A percentile compares a stretch with the other conserved stretches of the same genome.
Evolutionary conservation across 2,888 invertebrate genomes (phyloP).

Genomic region (Rhodophaea formosa): DNA sequence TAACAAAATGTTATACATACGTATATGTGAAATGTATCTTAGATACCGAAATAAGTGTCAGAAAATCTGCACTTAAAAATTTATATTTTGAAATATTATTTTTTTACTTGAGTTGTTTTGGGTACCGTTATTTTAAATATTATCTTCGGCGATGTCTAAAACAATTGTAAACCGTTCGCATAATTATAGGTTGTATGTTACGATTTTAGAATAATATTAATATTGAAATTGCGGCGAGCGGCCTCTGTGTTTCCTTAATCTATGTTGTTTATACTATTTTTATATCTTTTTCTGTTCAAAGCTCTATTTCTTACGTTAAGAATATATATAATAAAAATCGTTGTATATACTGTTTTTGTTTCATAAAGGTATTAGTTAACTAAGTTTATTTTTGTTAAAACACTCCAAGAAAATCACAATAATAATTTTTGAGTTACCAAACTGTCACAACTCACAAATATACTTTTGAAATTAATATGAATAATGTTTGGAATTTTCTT

Average conservation of each 20-base stretch:
- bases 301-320: slow-evolving; percentile 32
- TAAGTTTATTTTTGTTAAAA: slow-evolving; percentile 44
- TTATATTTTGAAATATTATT: too few relatives aligned
- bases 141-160: slow-evolving; percentile 8
- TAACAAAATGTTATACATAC: too few relatives aligned
- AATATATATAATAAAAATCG: slow-evolving; percentile 33
- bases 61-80: too few relatives aligned
- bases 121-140: neutral
- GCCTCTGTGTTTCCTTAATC: slow-evolving; percentile 11
- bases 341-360: slow-evolving; percentile 38
- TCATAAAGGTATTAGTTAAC: slow-evolving; percentile 35
- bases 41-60: too few relatives aligned
- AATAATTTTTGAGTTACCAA: slow-evolving; percentile 21
- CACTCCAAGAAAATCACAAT: slow-evolving; percentile 14
- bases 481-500: neutral
- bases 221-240: slow-evolving; percentile 8
- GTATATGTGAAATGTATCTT: too few relatives aligned
- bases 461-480: neutral
- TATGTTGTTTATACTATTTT: slow-evolving; percentile 23
- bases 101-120: neutral
- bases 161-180: slow-evolving; percentile 16
- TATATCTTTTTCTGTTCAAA: slow-evolving; percentile 27
- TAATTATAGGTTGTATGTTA: slow-evolving; percentile 29
- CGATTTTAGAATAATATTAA: slow-evolving; percentile 14
- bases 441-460: slow-evolving; percentile 8